phyloP scores from a whole-genome alignment of 2,797 vertebrate genomes.

The Sciurus carolinensis region DNA sequence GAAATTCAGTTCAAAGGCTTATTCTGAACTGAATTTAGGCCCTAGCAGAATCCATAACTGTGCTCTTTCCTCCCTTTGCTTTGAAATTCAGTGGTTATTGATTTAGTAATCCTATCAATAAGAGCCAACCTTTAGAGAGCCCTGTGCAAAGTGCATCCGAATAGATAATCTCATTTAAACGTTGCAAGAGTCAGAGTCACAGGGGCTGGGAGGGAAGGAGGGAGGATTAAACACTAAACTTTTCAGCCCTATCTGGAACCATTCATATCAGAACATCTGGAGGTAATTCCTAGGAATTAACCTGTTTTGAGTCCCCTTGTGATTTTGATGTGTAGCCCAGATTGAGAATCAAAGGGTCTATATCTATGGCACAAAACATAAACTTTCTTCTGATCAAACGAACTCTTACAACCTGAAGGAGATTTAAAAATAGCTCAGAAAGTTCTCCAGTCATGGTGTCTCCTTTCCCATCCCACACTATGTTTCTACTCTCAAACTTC shows the following conservation, averaged over 20 bases:
- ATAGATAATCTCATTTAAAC: constrained; percentile 33
- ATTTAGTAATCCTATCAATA: constrained; percentile 57
- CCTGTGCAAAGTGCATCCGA: constrained; percentile 42
- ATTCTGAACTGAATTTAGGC: background rate
- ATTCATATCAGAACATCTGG: background rate
- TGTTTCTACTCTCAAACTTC: background rate
- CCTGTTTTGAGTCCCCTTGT: background rate
- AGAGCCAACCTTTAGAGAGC: constrained; percentile 47
- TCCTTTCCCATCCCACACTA: background rate
- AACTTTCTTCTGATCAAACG: background rate
- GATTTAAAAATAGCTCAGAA: constrained; percentile 17
- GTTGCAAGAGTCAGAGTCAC: background rate
- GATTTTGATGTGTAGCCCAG: background rate
- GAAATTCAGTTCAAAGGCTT: constrained; percentile 5
- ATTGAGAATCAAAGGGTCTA: background rate
- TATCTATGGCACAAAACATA: background rate
- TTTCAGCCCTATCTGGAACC: background rate
- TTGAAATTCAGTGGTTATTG: constrained; percentile 49
- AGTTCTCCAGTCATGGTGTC: background rate
- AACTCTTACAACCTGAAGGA: background rate
- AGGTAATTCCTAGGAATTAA: background rate
- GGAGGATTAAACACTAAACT: background rate
- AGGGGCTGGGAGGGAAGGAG: no score
- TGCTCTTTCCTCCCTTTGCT: background rate
- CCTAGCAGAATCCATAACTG: background rate